These are phyloP conservation scores for Epinotia nisella DNA, from an alignment of 2,888 invertebrate genomes.

Conservation along the genomic window DNA sequence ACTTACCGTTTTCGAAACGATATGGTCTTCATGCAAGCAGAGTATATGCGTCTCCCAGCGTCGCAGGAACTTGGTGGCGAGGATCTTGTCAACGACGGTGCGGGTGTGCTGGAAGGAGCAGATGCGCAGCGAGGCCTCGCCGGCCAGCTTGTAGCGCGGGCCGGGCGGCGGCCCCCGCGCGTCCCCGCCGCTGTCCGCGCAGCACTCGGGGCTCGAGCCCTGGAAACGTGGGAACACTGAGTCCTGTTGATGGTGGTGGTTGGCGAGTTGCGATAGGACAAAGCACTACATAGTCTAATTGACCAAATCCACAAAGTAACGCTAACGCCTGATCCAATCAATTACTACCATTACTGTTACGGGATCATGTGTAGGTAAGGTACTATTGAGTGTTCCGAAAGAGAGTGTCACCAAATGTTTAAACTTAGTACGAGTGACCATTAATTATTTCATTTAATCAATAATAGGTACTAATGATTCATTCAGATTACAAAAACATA, in stretches of 20 bases:
- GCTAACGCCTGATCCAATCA: too few species aligned
- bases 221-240: conserved; percentile 54
- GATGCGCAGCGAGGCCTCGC: conserved; percentile 89
- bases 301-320: too few species aligned
- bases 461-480: too few species aligned
- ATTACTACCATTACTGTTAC: too few species aligned
- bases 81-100: conserved; percentile 91
- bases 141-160: conserved; percentile 88
- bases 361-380: too few species aligned
- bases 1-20: conserved; percentile 90
- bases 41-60: conserved; percentile 92
- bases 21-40: conserved; percentile 87
- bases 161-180: conserved; percentile 79
- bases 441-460: too few species aligned
- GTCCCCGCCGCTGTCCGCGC: conserved; percentile 76
- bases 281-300: too few species aligned
- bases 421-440: too few species aligned
- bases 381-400: too few species aligned
- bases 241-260: background rate
- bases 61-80: conserved; percentile 90
- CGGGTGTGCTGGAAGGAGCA: conserved; percentile 91
- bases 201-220: conserved; percentile 84
- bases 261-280: too few species aligned
- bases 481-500: too few species aligned
- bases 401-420: too few species aligned